phyloP scores from a whole-genome alignment of 2,797 vertebrate species.

The Mormyrops boulengeri region DNA sequence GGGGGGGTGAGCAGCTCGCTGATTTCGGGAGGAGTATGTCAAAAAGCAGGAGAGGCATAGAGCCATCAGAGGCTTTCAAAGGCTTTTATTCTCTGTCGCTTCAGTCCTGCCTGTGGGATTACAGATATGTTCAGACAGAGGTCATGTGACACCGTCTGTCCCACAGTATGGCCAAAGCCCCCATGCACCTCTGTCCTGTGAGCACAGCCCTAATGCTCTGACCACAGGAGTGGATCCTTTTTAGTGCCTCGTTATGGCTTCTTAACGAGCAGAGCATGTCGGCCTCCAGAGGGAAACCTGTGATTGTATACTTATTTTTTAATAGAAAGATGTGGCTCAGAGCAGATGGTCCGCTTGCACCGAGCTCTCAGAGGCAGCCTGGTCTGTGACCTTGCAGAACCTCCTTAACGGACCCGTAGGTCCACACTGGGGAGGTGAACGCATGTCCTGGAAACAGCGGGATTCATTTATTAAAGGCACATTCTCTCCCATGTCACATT shows the following conservation, averaged over 20 bases:
- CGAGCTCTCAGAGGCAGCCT: background rate
- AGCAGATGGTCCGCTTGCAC: background rate
- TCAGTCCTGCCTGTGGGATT: background rate
- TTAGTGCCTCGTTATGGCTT: constrained; percentile 8
- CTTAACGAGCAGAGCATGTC: background rate
- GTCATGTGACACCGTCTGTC: background rate
- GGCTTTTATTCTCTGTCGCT: background rate
- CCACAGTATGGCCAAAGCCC: background rate
- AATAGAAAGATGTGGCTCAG: background rate
- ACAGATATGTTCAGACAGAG: background rate
- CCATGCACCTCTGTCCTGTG: background rate
- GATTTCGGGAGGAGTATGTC: background rate
- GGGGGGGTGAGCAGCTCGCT: background rate
- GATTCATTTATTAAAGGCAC: background rate
- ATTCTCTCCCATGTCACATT: background rate
- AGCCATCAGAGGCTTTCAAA: background rate
- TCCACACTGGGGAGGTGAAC: background rate
- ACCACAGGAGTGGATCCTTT: background rate
- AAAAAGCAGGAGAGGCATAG: background rate
- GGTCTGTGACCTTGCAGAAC: background rate
- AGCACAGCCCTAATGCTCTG: background rate
- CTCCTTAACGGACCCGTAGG: background rate
- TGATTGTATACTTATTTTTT: background rate
- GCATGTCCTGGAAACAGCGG: background rate
- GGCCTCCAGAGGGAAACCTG: background rate